A percentile compares a stretch with the other conserved stretches of the same genome.
Evolutionary conservation across 2,113 vertebrate genomes (phyloP).

Genomic region (Corythornis madagascariensis): DNA sequence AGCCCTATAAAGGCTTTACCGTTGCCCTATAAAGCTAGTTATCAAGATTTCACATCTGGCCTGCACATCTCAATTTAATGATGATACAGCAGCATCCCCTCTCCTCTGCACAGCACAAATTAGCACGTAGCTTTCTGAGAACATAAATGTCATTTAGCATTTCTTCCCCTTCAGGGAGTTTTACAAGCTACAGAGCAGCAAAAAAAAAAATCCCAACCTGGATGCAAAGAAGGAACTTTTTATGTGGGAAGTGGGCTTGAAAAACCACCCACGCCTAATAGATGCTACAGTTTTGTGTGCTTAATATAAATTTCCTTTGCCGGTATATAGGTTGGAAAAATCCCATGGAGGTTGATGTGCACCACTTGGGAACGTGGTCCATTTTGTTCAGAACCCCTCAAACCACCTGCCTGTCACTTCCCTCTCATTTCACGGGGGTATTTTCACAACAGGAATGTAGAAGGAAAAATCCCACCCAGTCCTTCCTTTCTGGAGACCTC

Average conservation of each 20-base stretch:
- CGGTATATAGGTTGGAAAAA: not conserved
- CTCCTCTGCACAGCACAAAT: constrained; percentile 48
- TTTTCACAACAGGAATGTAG: not conserved
- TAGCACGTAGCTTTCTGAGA: constrained; percentile 38
- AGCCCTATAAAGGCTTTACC: not conserved
- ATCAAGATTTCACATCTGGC: constrained; percentile 62
- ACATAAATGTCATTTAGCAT: constrained; percentile 56
- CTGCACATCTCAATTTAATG: constrained; percentile 62
- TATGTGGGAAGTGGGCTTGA: not conserved
- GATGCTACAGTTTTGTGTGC: not conserved
- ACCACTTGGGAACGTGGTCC: not conserved
- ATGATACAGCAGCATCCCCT: constrained; percentile 43
- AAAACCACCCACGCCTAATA: not conserved
- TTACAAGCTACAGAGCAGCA: constrained; percentile 19
- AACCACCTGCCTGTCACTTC: fast-evolving
- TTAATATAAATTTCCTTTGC: not conserved
- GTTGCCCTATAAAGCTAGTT: not conserved
- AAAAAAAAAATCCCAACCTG: constrained; percentile 18
- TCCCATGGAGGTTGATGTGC: not conserved
- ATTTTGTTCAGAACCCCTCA: not conserved
- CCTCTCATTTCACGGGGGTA: not conserved
- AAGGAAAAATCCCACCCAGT: not conserved
- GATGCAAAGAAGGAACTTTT: not conserved
- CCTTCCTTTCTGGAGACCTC: not conserved
- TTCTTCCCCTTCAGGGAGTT: constrained; percentile 47